Evolutionary conservation across 2,113 vertebrate species (phyloP).

Genomic region (Prochilodus magdalenae): DNA sequence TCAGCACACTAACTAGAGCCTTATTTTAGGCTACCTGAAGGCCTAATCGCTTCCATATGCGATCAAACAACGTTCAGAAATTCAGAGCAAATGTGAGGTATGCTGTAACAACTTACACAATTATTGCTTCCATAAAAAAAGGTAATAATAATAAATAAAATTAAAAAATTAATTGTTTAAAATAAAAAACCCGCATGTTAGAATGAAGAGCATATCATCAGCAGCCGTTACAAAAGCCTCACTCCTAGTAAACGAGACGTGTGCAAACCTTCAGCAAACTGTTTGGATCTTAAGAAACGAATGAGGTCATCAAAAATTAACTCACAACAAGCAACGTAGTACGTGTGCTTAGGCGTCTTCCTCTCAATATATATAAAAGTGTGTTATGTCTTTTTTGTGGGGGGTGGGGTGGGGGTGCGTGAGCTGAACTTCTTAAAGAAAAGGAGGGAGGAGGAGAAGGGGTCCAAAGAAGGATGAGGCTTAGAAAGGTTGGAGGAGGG

Average conservation of each 20-base stretch:
- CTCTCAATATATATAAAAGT: conserved; percentile 10
- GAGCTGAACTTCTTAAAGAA: conserved; percentile 25
- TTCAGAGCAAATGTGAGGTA: conserved; percentile 22
- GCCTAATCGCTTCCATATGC: no score
- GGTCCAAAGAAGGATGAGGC: not conserved
- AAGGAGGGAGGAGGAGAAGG: not conserved
- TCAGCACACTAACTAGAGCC: no score
- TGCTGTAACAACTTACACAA: not conserved
- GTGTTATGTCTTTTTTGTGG: no score
- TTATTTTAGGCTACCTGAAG: no score
- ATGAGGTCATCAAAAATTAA: not conserved
- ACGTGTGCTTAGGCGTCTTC: conserved; percentile 45
- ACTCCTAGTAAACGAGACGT: not conserved
- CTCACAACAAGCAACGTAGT: not conserved
- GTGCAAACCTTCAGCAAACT: conserved; percentile 21
- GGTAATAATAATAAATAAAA: not conserved
- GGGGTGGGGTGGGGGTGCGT: no score
- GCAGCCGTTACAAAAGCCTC: conserved; percentile 46
- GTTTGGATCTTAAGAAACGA: not conserved
- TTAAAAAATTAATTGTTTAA: no score
- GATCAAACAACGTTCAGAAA: not conserved
- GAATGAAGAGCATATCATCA: conserved; percentile 10
- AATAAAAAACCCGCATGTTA: not conserved
- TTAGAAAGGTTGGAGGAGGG: no score
- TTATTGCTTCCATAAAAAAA: conserved; percentile 22